Conservation (phyloP, 2,888 invertebrate genomes). For the Lasioglossum lativentre region DNA sequence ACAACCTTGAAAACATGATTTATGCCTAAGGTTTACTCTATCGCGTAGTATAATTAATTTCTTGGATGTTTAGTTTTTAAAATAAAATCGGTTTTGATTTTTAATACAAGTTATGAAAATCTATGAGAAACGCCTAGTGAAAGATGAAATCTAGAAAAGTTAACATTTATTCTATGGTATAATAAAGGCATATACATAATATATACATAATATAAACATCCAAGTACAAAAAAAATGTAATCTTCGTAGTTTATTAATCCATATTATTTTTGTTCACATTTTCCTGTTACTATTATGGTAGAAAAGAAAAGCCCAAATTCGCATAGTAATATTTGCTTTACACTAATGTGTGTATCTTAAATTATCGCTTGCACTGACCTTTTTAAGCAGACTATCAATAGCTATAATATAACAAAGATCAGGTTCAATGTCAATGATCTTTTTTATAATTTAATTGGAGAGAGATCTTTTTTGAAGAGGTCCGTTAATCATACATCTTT, state of each 20-base stretch:
- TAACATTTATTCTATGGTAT: no score
- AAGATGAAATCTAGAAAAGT: no score
- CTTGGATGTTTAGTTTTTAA: neutral
- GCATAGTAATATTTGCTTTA: constrained; percentile 22
- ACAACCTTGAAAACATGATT: neutral
- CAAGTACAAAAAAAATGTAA: no score
- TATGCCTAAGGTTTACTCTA: neutral
- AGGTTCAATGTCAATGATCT: constrained; percentile 30
- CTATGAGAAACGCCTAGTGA: no score
- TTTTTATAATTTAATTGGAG: constrained; percentile 30
- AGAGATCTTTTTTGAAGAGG: neutral
- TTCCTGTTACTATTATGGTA: constrained; percentile 4
- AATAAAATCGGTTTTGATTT: no score
- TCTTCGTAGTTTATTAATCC: neutral
- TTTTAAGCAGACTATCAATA: constrained; percentile 40
- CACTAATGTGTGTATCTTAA: constrained; percentile 27
- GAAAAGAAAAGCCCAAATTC: constrained; percentile 39
- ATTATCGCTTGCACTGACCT: constrained; percentile 60
- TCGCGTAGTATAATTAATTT: neutral
- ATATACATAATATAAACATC: no score
- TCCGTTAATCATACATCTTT: neutral
- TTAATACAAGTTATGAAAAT: no score
- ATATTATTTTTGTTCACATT: constrained; percentile 5
- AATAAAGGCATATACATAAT: no score
- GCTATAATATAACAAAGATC: constrained; percentile 33